A percentile compares a stretch with the other conserved stretches of the same genome.
These are phyloP conservation scores for Thereva nobilitata DNA, from an alignment of 2,888 invertebrate species.

Conservation along the genomic window DNA sequence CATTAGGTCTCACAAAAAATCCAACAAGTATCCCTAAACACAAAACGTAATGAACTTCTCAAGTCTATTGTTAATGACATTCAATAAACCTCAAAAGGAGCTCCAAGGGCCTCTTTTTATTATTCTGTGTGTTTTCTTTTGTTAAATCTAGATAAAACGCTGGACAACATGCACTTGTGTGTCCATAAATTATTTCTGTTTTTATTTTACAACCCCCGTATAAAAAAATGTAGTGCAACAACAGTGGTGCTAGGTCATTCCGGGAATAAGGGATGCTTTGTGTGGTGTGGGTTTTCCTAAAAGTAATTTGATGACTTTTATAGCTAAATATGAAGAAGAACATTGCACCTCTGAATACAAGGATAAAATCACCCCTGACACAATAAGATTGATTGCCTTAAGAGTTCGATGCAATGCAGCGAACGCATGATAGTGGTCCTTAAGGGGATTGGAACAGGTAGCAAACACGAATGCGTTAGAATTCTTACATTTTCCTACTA, in stretches of 20 bases:
- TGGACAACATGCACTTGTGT: constrained; percentile 10
- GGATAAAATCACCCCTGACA: too few species aligned
- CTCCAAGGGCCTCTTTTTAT: constrained; percentile 7
- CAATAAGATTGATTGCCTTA: constrained; percentile 16
- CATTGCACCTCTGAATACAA: constrained; percentile 2
- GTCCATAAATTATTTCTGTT: constrained; percentile 21
- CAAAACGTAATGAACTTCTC: too few species aligned
- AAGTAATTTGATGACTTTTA: constrained; percentile 31
- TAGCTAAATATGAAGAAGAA: constrained; percentile 11
- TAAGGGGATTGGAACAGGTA: constrained; percentile 15
- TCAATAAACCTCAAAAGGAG: constrained; percentile 23
- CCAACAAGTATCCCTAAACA: too few species aligned
- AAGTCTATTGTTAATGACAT: neutral
- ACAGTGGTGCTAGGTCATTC: constrained; percentile 9
- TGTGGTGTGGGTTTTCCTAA: constrained; percentile 23
- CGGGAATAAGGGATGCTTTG: constrained; percentile 26
- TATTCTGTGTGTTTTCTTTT: constrained; percentile 1
- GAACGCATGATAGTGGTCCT: constrained; percentile 15
- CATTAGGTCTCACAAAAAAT: too few species aligned
- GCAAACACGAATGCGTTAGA: constrained; percentile 20
- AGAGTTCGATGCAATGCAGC: constrained; percentile 15
- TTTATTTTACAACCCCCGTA: constrained; percentile 6
- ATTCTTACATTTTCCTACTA: constrained; percentile 19
- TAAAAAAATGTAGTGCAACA: constrained; percentile 14
- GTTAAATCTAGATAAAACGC: constrained; percentile 14